These are phyloP conservation scores for Grallaria varia DNA, from an alignment of 2,113 vertebrate genomes.

Conservation along the genomic window DNA sequence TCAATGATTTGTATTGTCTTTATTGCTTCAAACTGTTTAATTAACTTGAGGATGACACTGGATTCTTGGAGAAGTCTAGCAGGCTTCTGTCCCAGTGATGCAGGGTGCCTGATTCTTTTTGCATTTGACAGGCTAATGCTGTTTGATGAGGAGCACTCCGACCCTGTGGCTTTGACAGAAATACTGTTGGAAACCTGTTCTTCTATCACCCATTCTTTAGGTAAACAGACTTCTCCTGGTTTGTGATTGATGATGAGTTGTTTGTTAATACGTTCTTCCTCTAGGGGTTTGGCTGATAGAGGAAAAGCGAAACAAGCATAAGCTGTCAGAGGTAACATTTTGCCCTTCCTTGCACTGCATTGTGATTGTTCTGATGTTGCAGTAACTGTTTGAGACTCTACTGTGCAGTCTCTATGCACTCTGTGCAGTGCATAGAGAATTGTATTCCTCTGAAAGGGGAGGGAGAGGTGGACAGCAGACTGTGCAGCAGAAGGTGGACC, in stretches of 20 bases:
- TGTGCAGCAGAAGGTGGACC: not conserved
- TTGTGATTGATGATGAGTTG: not conserved
- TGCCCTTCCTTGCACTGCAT: not conserved
- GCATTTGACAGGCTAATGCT: conserved; percentile 82
- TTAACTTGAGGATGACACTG: not conserved
- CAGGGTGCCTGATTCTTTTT: not conserved
- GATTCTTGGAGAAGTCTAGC: not conserved
- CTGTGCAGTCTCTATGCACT: not conserved
- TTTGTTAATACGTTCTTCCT: not conserved
- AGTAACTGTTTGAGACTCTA: not conserved
- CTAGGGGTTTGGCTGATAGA: not conserved
- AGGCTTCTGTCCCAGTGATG: not conserved
- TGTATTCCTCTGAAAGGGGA: not conserved
- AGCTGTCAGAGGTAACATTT: not conserved
- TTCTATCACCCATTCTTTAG: conserved; percentile 89
- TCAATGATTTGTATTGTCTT: not conserved
- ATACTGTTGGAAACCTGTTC: conserved; percentile 89
- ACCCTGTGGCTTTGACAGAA: conserved; percentile 80
- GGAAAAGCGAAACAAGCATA: not conserved
- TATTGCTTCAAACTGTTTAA: not conserved
- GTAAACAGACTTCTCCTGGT: conserved; percentile 59
- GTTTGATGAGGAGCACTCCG: conserved; percentile 82
- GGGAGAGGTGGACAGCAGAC: not conserved
- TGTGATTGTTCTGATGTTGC: not conserved
- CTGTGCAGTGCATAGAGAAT: not conserved